phyloP scores from a whole-genome alignment of 2,888 invertebrate species.

The Leuctra nigra region DNA sequence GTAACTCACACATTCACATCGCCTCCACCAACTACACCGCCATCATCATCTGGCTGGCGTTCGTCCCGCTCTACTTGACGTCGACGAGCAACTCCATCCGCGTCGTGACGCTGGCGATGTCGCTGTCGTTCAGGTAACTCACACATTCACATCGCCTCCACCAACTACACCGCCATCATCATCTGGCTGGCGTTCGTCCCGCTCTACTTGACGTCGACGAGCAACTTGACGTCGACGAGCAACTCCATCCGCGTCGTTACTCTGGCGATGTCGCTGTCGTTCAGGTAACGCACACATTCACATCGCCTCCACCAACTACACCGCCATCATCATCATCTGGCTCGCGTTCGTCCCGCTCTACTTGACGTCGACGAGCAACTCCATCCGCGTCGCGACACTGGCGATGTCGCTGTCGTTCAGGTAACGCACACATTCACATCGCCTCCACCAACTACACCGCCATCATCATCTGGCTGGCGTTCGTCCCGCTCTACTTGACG shows the following conservation, averaged over 20 bases:
- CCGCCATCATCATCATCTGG: neutral
- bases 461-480: slow-evolving; percentile 49
- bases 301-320: neutral
- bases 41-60: slow-evolving; percentile 49
- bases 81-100: slow-evolving; percentile 44
- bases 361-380: neutral
- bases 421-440: slow-evolving; percentile 37
- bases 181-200: slow-evolving; percentile 52
- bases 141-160: slow-evolving; percentile 44
- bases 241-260: slow-evolving; percentile 45
- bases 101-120: slow-evolving; percentile 46
- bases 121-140: slow-evolving; percentile 42
- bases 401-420: neutral
- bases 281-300: slow-evolving; percentile 37
- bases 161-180: slow-evolving; percentile 49
- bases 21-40: slow-evolving; percentile 51
- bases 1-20: slow-evolving; percentile 37
- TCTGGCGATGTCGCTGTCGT: slow-evolving; percentile 45
- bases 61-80: slow-evolving; percentile 47
- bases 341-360: neutral
- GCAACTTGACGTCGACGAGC: slow-evolving; percentile 44
- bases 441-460: slow-evolving; percentile 51
- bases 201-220: slow-evolving; percentile 46
- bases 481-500: slow-evolving; percentile 47
- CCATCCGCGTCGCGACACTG: neutral